phyloP scores from a whole-genome alignment of 1,140 invertebrate genomes.

The Hermatobates lingyangjiaoensis region DNA sequence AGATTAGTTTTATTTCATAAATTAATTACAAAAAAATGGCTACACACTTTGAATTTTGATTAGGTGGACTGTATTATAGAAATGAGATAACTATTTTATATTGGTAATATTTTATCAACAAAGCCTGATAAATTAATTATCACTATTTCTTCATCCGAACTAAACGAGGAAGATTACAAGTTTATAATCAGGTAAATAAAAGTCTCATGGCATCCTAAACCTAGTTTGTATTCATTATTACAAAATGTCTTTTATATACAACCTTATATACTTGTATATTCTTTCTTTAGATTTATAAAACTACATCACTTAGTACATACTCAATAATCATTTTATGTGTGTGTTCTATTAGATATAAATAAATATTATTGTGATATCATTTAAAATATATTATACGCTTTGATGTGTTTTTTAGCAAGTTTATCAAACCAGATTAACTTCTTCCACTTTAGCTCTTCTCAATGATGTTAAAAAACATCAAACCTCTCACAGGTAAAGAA shows the following conservation, averaged over 20 bases:
- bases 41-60: too few relatives aligned
- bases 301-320: background rate
- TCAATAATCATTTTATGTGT: background rate
- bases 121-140: too few relatives aligned
- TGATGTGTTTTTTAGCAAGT: conserved; percentile 15
- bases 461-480: conserved; percentile 16
- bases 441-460: conserved; percentile 15
- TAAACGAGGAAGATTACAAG: too few relatives aligned
- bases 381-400: background rate
- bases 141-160: too few relatives aligned
- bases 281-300: background rate
- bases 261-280: background rate
- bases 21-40: too few relatives aligned
- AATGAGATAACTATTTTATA: too few relatives aligned
- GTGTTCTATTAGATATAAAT: background rate
- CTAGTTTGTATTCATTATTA: background rate
- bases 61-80: too few relatives aligned
- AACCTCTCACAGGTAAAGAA: conserved; percentile 13
- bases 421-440: conserved; percentile 15
- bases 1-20: too few relatives aligned
- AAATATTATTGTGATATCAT: background rate
- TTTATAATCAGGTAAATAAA: too few relatives aligned
- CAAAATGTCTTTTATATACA: background rate
- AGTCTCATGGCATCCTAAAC: too few relatives aligned
- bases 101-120: too few relatives aligned